Base-by-base conservation (phyloP, 2,797 vertebrate genomes). In the Thripadectes ignobilis region DNA sequence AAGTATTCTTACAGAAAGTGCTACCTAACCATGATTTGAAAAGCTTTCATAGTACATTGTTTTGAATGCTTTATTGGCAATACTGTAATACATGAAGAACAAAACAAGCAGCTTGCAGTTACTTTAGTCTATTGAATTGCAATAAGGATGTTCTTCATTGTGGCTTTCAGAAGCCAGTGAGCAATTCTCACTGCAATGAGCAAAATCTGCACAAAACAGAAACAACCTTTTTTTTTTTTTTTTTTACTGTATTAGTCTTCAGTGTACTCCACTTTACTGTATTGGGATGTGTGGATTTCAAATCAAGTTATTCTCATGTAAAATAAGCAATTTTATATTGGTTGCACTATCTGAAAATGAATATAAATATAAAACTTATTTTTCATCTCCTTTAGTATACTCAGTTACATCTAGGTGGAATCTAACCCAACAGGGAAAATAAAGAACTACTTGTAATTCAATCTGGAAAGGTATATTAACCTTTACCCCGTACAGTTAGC, bases 221-320 rank as follows among this genome's bases (percentile, higher is more conserved):
- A 65, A 36, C 1, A 32, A n/a, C 22, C n/a, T 14, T 46, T 52
- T 26, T 9, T 16, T 66, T 69, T 46, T 48, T 29, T 10, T 59
- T 36, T 58, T 2, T 10, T 54, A 63, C 24, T 4, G 1, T 27
- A 4, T 11, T 51, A 62, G 22, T 32, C n/a, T 73, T 61, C 26
- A 57, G 12, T 24, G 29, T 65, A 6, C 57, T 51, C 20, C 0
- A 2, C 48, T 59, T 38, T 20, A 38, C 30, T 62, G 4, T 34
- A 59, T 2, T 67, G 30, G 32, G 15, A 45, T 0, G 0, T 62
- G 45, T 8, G 22, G 14, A 19, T 41, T 69, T 23, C 20, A 80
- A 72, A 14, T 12, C 30, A 32, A 54, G 8, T 36, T 59, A 1
- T 48, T 73, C 66, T 80, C 16, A 54, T 2, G 13, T 27, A 55